A percentile compares a stretch with the other conserved stretches of the same genome.
These are phyloP conservation scores for Lagopus leucura DNA, from an alignment of 2,113 vertebrate species.

Conservation along the genomic window DNA sequence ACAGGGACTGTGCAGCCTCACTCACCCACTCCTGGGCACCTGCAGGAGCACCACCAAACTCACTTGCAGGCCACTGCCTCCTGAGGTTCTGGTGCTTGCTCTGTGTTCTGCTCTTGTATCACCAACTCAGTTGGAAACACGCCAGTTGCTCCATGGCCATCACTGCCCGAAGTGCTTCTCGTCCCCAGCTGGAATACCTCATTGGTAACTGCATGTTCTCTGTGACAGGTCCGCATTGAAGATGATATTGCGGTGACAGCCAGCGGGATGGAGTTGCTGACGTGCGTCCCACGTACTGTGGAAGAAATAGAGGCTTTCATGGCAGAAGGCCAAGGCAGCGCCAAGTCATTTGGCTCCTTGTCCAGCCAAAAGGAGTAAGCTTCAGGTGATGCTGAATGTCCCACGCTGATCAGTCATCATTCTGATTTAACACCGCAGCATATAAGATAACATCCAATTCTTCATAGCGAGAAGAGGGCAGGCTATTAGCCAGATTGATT, in stretches of 20 bases:
- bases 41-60: neutral
- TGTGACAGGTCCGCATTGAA: constrained; percentile 91
- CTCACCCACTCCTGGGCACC: neutral
- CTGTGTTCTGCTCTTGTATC: too few species aligned
- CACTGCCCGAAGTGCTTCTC: neutral
- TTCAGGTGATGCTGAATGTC: neutral
- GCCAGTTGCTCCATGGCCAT: fast-evolving
- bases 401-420: neutral
- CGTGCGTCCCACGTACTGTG: constrained; percentile 92
- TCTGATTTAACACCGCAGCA: neutral
- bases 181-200: fast-evolving
- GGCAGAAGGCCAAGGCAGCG: constrained; percentile 66
- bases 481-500: neutral
- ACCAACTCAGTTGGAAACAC: neutral
- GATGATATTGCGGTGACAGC: constrained; percentile 90
- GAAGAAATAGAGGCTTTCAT: constrained; percentile 94
- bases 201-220: neutral
- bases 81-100: neutral
- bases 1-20: neutral
- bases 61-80: neutral
- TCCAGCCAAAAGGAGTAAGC: constrained; percentile 47
- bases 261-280: constrained; percentile 88
- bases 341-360: constrained; percentile 69
- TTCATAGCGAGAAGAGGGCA: neutral
- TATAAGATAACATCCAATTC: neutral